Base-by-base conservation (phyloP, 2,797 vertebrate species). In the Myotis daubentonii region DNA sequence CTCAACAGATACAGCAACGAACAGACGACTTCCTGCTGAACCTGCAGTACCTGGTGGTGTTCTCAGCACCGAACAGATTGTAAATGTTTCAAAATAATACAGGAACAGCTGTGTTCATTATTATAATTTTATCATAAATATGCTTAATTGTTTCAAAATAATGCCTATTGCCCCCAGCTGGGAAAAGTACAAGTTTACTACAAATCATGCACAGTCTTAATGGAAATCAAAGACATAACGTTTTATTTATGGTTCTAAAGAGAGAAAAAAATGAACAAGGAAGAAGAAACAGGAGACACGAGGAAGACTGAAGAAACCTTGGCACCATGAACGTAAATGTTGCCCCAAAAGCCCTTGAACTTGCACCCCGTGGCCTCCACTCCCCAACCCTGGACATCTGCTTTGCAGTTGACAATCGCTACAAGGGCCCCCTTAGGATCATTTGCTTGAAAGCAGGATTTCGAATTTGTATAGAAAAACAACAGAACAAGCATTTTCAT, bases 111-210 rank as follows among this genome's bases (percentile, higher is more conserved):
- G 51, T 70, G n/a, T 33, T 78, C 22, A n/a, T 82, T 72, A 85
- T 53, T 81, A 25, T 53, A 66, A 33, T 47, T 89, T 74, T 94
- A 89, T 76, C 55, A 84, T 47, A 91, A 80, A 53, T n/a, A 95
- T 38, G 60, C 51, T 80, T 70, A 89, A 79, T 55, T 82, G 22
- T 89, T 82, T 89, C 25, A 53, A 87, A 92, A 80, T 89, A 86
- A 86, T 92, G 47, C 20, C n/a, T 80, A 70, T 71, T 74, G 57
- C 33, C 68, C 44, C 62, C 41, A 71, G 41, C 30, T 89, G 36
- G 36, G 62, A 78, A 87, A 94, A 87, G 57, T 74, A 83, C 30
- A 87, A 30, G n/a, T 87, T 74, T 60, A n/a, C 47, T 30, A 28
- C 13, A 90, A 74, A 51, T 65, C 25, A 87, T 7, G 7, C 36